Evolutionary conservation across 2,888 invertebrate species (phyloP).

Genomic region (Drosophila silvestris): DNA sequence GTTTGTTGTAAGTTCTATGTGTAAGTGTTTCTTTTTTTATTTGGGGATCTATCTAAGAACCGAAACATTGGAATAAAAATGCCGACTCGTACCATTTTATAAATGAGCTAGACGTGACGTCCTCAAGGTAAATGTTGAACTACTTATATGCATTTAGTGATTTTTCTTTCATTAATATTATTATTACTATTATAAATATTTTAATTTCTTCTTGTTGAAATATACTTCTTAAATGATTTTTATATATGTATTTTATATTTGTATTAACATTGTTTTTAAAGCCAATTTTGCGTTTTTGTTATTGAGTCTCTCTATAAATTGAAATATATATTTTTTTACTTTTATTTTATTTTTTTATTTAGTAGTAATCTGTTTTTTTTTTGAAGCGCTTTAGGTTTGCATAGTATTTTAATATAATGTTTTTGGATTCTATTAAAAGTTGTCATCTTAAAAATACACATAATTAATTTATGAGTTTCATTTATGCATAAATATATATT

Average conservation of each 20-base stretch:
- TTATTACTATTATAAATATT: neutral
- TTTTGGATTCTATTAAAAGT: conserved; percentile 55
- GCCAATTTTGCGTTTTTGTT: conserved; percentile 70
- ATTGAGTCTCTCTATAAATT: conserved; percentile 43
- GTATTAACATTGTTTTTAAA: conserved; percentile 56
- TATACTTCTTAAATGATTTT: neutral
- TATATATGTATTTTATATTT: conserved; percentile 14
- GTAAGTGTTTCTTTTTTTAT: conserved; percentile 3
- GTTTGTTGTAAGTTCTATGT: conserved; percentile 6
- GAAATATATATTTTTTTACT: conserved; percentile 28
- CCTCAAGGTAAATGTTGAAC: conserved; percentile 36
- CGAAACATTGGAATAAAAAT: conserved; percentile 25
- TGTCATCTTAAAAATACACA: conserved; percentile 49
- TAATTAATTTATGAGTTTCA: conserved; percentile 29
- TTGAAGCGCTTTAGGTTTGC: conserved; percentile 42
- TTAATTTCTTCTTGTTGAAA: neutral
- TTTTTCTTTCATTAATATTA: neutral
- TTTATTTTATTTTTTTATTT: neutral
- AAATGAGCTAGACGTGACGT: conserved; percentile 47
- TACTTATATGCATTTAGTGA: conserved; percentile 5
- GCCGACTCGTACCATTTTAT: conserved; percentile 37
- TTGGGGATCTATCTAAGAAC: conserved; percentile 42
- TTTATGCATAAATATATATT: conserved; percentile 51
- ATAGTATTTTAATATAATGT: conserved; percentile 25
- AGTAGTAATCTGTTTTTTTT: conserved; percentile 1